phyloP scores from a whole-genome alignment of 2,888 invertebrate genomes.

The Pyrrhosoma nymphula region DNA sequence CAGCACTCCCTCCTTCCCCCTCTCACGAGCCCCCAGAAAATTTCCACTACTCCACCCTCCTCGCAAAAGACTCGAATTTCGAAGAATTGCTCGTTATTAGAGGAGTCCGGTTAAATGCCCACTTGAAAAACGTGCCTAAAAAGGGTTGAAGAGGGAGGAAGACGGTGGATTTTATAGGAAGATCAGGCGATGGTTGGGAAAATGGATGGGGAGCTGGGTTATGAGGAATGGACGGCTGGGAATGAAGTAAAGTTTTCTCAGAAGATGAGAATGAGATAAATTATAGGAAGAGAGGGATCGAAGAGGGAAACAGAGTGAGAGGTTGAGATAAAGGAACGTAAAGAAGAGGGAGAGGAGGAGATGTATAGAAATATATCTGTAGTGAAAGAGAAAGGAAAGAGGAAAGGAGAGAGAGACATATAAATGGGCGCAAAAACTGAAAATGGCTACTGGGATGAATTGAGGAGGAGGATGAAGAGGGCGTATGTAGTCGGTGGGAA shows the following conservation, averaged over 20 bases:
- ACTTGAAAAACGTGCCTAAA: neutral
- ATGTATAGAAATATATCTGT: too few species aligned
- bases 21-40: too few species aligned
- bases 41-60: neutral
- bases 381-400: too few species aligned
- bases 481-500: neutral
- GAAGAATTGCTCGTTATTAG: conserved; percentile 38
- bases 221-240: too few species aligned
- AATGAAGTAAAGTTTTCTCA: neutral
- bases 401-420: neutral
- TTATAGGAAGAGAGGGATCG: too few species aligned
- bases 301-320: too few species aligned
- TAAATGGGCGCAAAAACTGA: neutral
- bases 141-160: neutral
- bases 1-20: too few species aligned
- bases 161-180: neutral
- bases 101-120: neutral
- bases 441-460: neutral
- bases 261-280: neutral
- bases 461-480: neutral
- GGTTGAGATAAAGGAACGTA: too few species aligned
- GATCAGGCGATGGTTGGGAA: too few species aligned
- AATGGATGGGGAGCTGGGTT: too few species aligned
- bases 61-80: neutral
- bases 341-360: neutral